Percentiles rank a stretch among this genome's conserved stretches.
Evolutionary conservation across 2,888 invertebrate genomes (phyloP).

Genomic region (Physocephala rufipes): DNA sequence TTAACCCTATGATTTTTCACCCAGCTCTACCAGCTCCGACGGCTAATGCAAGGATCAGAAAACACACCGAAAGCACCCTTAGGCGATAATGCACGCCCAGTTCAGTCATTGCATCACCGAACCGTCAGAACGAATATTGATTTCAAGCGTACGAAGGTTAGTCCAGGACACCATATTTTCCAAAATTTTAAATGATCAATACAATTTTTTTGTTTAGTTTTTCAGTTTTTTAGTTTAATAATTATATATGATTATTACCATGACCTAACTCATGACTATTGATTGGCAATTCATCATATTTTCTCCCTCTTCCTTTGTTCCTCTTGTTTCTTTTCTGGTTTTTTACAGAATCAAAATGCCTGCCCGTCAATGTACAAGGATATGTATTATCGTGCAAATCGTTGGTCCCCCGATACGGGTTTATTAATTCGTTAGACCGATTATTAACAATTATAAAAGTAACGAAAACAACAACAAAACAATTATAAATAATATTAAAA

Average conservation of each 20-base stretch:
- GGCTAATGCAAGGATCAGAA: constrained; percentile 89
- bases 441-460: constrained; percentile 33
- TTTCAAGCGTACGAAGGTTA: constrained; percentile 77
- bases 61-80: constrained; percentile 88
- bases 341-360: constrained; percentile 68
- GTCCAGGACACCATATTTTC: too few species aligned
- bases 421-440: constrained; percentile 64
- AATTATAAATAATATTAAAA: background rate
- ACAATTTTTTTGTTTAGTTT: background rate
- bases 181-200: constrained; percentile 10
- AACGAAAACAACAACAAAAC: constrained; percentile 39
- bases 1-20: constrained; percentile 30
- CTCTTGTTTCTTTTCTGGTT: constrained; percentile 11
- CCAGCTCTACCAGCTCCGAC: constrained; percentile 86
- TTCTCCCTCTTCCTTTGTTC: background rate
- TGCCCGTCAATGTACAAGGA: constrained; percentile 91
- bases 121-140: constrained; percentile 97
- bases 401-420: constrained; percentile 65
- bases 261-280: too few species aligned
- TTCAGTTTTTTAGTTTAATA: too few species aligned
- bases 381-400: constrained; percentile 80
- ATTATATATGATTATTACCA: too few species aligned
- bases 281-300: background rate
- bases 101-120: constrained; percentile 90
- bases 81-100: constrained; percentile 94